Conservation (phyloP, 1,140 invertebrate genomes). For the Limonius californicus region DNA sequence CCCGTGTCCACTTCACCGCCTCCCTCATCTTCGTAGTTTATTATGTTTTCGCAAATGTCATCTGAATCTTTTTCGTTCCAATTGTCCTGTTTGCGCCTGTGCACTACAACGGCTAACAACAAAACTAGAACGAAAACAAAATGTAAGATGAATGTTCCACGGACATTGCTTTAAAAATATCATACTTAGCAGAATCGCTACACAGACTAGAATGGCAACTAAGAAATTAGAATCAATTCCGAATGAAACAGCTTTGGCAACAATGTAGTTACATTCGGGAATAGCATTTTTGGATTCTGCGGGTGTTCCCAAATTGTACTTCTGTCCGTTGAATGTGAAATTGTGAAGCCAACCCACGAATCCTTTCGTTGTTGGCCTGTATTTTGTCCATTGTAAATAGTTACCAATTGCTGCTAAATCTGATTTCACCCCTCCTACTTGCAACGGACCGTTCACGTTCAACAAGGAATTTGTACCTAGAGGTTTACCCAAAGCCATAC, state of each 20-base stretch:
- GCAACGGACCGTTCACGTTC: constrained; percentile 85
- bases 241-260: constrained; percentile 70
- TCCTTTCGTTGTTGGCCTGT: constrained; percentile 59
- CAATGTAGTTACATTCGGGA: constrained; percentile 63
- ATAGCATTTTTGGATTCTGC: constrained; percentile 61
- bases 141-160: constrained; percentile 9
- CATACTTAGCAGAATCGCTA: constrained; percentile 70
- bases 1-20: constrained; percentile 93
- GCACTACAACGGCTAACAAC: constrained; percentile 81
- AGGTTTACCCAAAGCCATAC: constrained; percentile 66
- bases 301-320: constrained; percentile 75
- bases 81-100: constrained; percentile 78
- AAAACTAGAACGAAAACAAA: constrained; percentile 59
- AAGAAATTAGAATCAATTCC: constrained; percentile 80
- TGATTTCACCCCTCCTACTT: constrained; percentile 73
- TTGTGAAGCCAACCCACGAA: constrained; percentile 86
- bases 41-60: constrained; percentile 95
- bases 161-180: constrained; percentile 33
- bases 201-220: constrained; percentile 77
- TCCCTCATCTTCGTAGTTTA: constrained; percentile 95
- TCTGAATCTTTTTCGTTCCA: constrained; percentile 87
- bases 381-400: constrained; percentile 56
- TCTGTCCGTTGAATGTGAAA: constrained; percentile 73
- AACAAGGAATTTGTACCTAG: constrained; percentile 70
- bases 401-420: constrained; percentile 52